These are phyloP conservation scores for Acrocephalus scirpaceus DNA, from an alignment of 2,797 vertebrate genomes.

Conservation along the genomic window DNA sequence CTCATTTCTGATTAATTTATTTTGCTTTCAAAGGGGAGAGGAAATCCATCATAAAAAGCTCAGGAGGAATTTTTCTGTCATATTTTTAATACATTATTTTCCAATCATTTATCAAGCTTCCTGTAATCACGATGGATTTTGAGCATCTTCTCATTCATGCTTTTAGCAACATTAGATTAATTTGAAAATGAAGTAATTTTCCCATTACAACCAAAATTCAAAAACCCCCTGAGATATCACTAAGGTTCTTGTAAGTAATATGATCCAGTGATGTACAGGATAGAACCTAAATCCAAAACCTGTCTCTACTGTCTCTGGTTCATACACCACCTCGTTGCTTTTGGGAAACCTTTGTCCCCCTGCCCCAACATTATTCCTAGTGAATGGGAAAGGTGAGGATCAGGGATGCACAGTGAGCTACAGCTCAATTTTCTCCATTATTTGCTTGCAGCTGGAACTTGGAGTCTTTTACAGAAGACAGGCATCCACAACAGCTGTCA, in stretches of 20 bases:
- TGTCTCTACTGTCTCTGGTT: neutral
- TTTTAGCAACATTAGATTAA: conserved; percentile 2
- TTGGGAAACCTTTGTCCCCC: neutral
- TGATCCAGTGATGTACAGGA: neutral
- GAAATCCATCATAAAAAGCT: conserved; percentile 28
- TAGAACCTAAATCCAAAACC: neutral
- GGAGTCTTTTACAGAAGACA: neutral
- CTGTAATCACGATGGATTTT: neutral
- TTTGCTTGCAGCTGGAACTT: neutral
- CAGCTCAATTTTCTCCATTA: neutral
- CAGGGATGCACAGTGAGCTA: neutral
- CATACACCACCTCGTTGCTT: neutral
- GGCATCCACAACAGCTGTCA: neutral
- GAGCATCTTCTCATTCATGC: neutral
- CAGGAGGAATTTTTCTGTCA: conserved; percentile 1
- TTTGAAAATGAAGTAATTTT: neutral
- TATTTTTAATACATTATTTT: conserved; percentile 10
- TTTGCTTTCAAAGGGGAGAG: conserved; percentile 23
- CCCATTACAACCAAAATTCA: neutral
- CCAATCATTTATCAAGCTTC: neutral
- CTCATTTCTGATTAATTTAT: conserved; percentile 36
- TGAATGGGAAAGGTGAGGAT: neutral
- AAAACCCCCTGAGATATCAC: neutral
- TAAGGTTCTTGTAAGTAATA: neutral
- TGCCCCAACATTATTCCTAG: neutral